These are phyloP conservation scores for Ambastaia sidthimunki DNA, from an alignment of 2,797 vertebrate species.

Conservation along the genomic window DNA sequence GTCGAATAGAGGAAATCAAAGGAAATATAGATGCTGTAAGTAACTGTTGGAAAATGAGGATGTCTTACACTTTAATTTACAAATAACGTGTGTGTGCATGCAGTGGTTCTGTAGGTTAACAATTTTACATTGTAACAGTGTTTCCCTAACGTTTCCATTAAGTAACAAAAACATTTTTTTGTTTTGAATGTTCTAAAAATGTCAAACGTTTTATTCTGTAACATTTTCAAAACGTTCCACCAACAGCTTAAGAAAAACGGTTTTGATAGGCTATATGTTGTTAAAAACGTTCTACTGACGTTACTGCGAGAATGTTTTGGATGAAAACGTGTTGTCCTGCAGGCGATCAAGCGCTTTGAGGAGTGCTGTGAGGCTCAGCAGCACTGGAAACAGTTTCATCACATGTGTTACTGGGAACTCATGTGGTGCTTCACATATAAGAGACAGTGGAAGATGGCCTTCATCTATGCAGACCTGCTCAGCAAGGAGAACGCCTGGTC, in stretches of 20 bases:
- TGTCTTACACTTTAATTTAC: background rate
- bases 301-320: too few relatives aligned
- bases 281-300: too few relatives aligned
- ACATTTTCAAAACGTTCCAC: too few relatives aligned
- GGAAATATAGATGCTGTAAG: constrained; percentile 94
- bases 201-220: too few relatives aligned
- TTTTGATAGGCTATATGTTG: too few relatives aligned
- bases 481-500: constrained; percentile 98
- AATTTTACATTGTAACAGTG: too few relatives aligned
- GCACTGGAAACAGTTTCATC: constrained; percentile 97
- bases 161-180: too few relatives aligned
- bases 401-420: constrained; percentile 99
- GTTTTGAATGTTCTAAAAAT: too few relatives aligned
- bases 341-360: constrained; percentile 91
- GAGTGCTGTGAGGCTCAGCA: constrained; percentile 97
- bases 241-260: too few relatives aligned
- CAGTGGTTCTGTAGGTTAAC: background rate
- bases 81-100: background rate
- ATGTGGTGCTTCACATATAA: constrained; percentile 99
- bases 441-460: constrained; percentile 97
- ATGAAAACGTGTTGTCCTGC: background rate
- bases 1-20: constrained; percentile 96
- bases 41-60: constrained; percentile 41
- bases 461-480: constrained; percentile 95
- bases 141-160: too few relatives aligned